Evolutionary conservation across 2,113 vertebrate genomes (phyloP).

Genomic region (Donacobius atricapilla): DNA sequence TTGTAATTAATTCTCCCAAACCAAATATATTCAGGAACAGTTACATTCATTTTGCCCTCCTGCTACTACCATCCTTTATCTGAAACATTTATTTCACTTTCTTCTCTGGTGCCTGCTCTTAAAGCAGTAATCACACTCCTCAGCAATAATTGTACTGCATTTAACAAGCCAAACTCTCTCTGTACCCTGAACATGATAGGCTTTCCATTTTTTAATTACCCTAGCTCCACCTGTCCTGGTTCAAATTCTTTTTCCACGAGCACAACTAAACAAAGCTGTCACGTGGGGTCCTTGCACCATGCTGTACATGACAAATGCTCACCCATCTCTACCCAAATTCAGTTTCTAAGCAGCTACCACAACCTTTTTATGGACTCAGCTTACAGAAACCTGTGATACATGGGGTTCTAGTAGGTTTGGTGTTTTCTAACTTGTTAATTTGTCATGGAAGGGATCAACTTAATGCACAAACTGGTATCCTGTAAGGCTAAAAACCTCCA

Average conservation of each 20-base stretch:
- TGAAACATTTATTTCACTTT: neutral
- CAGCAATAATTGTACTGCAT: neutral
- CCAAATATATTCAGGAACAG: neutral
- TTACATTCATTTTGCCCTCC: neutral
- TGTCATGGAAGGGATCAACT: neutral
- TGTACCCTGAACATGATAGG: neutral
- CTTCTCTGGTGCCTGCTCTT: neutral
- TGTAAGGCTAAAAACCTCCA: neutral
- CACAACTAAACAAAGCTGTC: neutral
- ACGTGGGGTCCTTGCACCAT: neutral
- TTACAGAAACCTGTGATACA: neutral
- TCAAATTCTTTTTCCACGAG: neutral
- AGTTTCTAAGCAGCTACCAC: neutral
- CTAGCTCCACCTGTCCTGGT: neutral
- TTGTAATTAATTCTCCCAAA: neutral
- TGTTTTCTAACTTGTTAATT: neutral
- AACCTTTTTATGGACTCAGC: neutral
- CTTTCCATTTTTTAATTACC: neutral
- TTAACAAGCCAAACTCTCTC: neutral
- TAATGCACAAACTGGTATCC: neutral
- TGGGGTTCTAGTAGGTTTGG: neutral
- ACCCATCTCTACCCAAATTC: neutral
- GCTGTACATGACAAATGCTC: neutral
- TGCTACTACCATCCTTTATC: neutral
- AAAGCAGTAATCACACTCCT: neutral